Conservation (phyloP, 2,113 vertebrate species). For the Apistogramma diplotaenia region DNA sequence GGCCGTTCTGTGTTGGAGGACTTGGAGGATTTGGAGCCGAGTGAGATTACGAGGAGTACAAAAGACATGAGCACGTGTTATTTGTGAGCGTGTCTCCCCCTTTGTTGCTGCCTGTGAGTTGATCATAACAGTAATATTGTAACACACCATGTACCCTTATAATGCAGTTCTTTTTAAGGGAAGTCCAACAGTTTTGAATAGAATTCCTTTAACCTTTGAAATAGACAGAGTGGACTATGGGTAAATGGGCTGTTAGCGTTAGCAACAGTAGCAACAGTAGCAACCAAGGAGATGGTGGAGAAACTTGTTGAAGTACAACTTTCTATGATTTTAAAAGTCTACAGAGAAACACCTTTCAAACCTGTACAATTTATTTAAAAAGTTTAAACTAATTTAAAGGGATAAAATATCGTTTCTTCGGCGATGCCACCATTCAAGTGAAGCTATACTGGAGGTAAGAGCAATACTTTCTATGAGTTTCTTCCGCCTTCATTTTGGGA, state of each 20-base stretch:
- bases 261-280: not conserved
- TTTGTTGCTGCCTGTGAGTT: not conserved
- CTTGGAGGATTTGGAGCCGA: not conserved
- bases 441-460: not conserved
- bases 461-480: not conserved
- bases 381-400: not conserved
- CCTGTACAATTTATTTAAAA: not conserved
- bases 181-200: not conserved
- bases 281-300: not conserved
- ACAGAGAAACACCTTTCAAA: not conserved
- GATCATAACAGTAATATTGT: not conserved
- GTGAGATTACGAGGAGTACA: not conserved
- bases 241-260: not conserved
- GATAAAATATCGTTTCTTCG: not conserved
- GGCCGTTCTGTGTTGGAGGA: not conserved
- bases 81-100: not conserved
- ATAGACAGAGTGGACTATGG: not conserved
- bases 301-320: not conserved
- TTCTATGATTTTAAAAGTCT: not conserved
- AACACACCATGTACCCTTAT: not conserved
- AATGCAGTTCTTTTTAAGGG: not conserved
- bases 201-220: not conserved
- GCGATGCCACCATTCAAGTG: not conserved
- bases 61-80: not conserved
- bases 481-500: slow-evolving; percentile 18